phyloP scores from a whole-genome alignment of 2,888 invertebrate genomes.

The Synanthedon vespiformis region DNA sequence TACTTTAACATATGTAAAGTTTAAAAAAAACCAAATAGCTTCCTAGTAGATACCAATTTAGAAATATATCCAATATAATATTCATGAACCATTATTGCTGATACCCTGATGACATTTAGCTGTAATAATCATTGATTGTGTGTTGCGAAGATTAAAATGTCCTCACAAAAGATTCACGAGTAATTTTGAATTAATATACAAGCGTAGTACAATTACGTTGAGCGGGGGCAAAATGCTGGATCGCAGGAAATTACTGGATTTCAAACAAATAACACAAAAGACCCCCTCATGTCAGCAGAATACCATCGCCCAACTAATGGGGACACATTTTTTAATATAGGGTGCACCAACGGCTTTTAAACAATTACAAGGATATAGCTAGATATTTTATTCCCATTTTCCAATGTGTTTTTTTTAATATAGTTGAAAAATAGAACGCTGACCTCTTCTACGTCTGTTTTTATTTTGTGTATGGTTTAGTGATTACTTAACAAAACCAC shows the following conservation, averaged over 20 bases:
- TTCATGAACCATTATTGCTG: no score
- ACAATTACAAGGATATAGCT: slow-evolving; percentile 30
- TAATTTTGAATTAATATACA: slow-evolving; percentile 49
- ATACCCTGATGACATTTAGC: no score
- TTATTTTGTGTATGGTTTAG: no score
- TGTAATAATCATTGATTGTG: no score
- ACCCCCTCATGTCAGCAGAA: slow-evolving; percentile 35
- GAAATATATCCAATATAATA: no score
- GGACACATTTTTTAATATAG: slow-evolving; percentile 63
- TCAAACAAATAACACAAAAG: slow-evolving; percentile 50
- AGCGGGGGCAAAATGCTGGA: slow-evolving; percentile 53
- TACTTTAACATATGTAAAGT: no score
- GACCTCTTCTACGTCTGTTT: no score
- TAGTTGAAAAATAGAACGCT: no score
- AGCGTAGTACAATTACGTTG: slow-evolving; percentile 40
- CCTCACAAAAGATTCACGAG: slow-evolving; percentile 45
- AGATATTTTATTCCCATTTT: not conserved
- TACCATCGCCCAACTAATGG: slow-evolving; percentile 39
- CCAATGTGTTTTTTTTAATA: no score
- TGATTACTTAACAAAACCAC: no score
- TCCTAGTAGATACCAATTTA: no score
- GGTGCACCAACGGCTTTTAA: slow-evolving; percentile 39
- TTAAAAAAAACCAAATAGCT: no score
- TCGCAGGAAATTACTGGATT: slow-evolving; percentile 61
- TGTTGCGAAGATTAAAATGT: slow-evolving; percentile 42